Conservation (phyloP, 2,797 vertebrate species). For the Brachyalestes nurse region DNA sequence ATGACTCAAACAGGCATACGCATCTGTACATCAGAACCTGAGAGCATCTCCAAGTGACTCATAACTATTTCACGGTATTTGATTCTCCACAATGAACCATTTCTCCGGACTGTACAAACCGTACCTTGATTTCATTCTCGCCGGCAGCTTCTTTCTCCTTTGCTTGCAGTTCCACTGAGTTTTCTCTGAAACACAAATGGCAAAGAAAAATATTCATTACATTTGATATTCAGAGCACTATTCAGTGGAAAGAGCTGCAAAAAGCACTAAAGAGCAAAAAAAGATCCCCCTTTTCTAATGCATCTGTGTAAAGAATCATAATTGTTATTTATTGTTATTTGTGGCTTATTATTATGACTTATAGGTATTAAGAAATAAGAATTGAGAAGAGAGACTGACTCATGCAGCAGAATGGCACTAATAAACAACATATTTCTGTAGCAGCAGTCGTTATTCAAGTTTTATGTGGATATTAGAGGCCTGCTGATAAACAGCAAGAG, state of each 20-base stretch:
- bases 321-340: neutral
- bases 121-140: conserved; percentile 58
- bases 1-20: neutral
- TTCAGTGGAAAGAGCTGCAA: neutral
- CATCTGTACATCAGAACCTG: neutral
- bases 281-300: neutral
- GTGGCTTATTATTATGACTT: too few species aligned
- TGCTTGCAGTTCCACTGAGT: conserved; percentile 53
- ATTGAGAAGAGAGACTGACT: neutral
- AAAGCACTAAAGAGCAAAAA: neutral
- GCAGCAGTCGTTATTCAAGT: neutral
- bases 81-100: neutral
- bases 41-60: neutral
- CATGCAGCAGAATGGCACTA: neutral
- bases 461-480: neutral
- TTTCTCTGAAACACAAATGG: conserved; percentile 52
- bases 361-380: too few species aligned
- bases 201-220: neutral
- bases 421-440: neutral
- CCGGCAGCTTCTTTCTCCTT: conserved; percentile 43
- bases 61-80: too few species aligned
- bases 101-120: too few species aligned
- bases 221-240: neutral
- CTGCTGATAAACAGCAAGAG: neutral
- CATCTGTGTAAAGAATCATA: neutral